Percentiles rank a stretch among this genome's conserved stretches.
Evolutionary conservation across 2,888 invertebrate genomes (phyloP).

Genomic region (Calephelis perditalis): DNA sequence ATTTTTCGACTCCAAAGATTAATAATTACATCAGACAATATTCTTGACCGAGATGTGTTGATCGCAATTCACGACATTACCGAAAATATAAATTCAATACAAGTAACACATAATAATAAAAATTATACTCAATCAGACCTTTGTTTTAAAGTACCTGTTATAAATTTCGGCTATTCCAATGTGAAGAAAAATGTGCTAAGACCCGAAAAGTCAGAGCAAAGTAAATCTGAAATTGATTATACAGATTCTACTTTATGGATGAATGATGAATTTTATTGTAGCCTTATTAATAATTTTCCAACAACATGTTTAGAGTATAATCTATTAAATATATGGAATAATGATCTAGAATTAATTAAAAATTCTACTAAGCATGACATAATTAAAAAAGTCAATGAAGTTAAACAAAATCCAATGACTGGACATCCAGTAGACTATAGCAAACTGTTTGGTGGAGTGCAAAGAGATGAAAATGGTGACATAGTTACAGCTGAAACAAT

Average conservation of each 20-base stretch:
- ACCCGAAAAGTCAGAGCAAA: conserved; percentile 22
- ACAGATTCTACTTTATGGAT: conserved; percentile 79
- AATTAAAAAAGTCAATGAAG: conserved; percentile 76
- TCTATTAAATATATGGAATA: conserved; percentile 85
- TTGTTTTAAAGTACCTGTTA: conserved; percentile 65
- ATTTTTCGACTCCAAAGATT: conserved; percentile 80
- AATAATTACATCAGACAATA: conserved; percentile 81
- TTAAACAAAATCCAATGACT: conserved; percentile 79
- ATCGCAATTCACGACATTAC: conserved; percentile 71
- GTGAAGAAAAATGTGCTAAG: conserved; percentile 27
- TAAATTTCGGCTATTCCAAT: conserved; percentile 51
- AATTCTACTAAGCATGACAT: conserved; percentile 80
- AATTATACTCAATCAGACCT: conserved; percentile 49
- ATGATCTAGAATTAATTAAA: conserved; percentile 69
- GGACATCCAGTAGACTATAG: conserved; percentile 82
- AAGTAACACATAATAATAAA: conserved; percentile 44
- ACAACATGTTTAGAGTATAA: conserved; percentile 80
- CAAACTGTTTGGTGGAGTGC: conserved; percentile 79
- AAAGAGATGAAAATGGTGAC: conserved; percentile 76
- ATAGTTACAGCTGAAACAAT: conserved; percentile 81
- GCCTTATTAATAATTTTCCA: conserved; percentile 79
- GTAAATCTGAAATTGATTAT: conserved; percentile 44
- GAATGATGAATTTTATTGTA: conserved; percentile 80
- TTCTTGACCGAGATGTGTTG: conserved; percentile 80
- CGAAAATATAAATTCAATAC: conserved; percentile 60